Base-by-base conservation (phyloP, 1,140 invertebrate species). In the Panagrolaimus sp. region DNA sequence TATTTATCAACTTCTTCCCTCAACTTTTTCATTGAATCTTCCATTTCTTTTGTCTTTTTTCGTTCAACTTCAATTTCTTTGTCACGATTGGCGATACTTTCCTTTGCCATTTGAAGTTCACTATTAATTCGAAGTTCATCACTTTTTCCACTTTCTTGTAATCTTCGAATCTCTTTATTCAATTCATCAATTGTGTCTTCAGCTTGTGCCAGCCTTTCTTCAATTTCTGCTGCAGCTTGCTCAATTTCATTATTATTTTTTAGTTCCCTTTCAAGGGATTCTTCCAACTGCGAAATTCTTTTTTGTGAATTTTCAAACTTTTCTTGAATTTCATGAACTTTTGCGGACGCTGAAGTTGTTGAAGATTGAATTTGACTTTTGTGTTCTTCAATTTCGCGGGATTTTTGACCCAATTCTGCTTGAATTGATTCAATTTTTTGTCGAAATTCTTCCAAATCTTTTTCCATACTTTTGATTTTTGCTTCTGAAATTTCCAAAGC, bases 191-290 rank as follows among this genome's bases (percentile, higher is more conserved):
- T 8, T 8, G 21, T 21, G 5, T 58, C 52, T 58, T 58, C 52
- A 21, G 52, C 52, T 14, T 58, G 52, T 8, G 52, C 52, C 21
- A 58, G 17, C 17, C 28, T 58, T 17, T 58, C 52, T 58, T 58
- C 52, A 21, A 58, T 8, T n/a, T 58, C 52, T 12, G 21, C 28
- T 0, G 52, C 52, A 1, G 14, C 21, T 8, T 26, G 21, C 8
- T 58, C 52, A 28, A 58, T n/a, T 26, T 58, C 52, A n/a, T 21
- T 58, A 28, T 10, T 26, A 17, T 58, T 58, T 24, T 28, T 5
- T 58, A 12, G 15, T 26, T 12, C 52, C 2, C 14, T 12, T 58
- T 58, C 52, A 12, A 58, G 17, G 8, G 52, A 21, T n/a, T 58
- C 1, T 21, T 24, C 28, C n/a, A 58, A 28, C n/a, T 58, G 52